phyloP scores from a whole-genome alignment of 2,888 invertebrate genomes.

The Neoaliturus tenellus region DNA sequence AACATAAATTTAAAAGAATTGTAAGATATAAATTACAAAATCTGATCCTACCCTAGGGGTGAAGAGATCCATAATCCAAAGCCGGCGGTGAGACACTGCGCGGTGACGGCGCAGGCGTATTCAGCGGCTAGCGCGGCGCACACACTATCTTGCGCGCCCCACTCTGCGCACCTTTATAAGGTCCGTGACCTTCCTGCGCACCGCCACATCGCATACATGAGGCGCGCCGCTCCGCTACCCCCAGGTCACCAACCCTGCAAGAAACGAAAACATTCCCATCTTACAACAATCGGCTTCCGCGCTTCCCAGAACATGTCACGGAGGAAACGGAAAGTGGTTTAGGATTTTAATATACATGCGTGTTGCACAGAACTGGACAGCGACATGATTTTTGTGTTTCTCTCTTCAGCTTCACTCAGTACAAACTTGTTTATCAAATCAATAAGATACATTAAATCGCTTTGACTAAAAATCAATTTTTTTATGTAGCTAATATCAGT shows the following conservation, averaged over 20 bases:
- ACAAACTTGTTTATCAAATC: too few relatives aligned
- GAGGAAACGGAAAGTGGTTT: neutral
- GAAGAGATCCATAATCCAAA: conserved; percentile 14
- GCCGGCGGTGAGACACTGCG: conserved; percentile 12
- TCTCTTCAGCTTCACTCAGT: neutral
- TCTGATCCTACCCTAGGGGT: neutral
- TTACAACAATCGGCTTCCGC: neutral
- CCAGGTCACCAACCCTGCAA: conserved; percentile 1
- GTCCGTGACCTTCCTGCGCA: conserved; percentile 23
- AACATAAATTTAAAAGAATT: too few relatives aligned
- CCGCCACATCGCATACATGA: neutral
- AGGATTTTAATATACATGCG: too few relatives aligned
- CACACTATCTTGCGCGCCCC: neutral
- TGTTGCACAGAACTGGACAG: too few relatives aligned
- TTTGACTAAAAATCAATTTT: too few relatives aligned
- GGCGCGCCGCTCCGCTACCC: neutral
- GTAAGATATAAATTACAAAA: too few relatives aligned
- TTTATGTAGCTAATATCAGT: too few relatives aligned
- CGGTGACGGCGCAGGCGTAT: neutral
- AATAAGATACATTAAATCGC: too few relatives aligned
- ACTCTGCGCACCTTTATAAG: neutral
- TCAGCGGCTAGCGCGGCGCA: too few relatives aligned
- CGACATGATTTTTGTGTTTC: too few relatives aligned
- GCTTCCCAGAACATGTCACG: neutral
- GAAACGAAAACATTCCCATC: conserved; percentile 20